Evolutionary conservation across 1,140 invertebrate genomes (phyloP).

Genomic region (Pinna nobilis): DNA sequence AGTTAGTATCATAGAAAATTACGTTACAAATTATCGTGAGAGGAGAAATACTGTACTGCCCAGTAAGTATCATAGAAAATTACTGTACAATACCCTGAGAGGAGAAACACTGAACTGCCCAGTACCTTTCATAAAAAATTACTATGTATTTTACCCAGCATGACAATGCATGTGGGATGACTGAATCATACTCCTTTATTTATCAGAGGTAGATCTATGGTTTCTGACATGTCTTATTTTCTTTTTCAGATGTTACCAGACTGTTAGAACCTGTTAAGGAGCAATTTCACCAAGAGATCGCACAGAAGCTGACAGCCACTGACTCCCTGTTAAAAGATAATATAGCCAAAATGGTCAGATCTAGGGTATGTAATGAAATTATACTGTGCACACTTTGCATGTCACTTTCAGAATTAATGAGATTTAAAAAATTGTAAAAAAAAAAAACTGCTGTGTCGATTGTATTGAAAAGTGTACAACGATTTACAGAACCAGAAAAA

Average conservation of each 20-base stretch:
- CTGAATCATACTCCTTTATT: too few species aligned
- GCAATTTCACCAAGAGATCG: constrained; percentile 82
- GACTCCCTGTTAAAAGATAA: constrained; percentile 86
- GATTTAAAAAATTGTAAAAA: not conserved
- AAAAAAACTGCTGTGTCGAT: not conserved
- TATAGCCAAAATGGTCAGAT: constrained; percentile 84
- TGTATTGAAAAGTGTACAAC: not conserved
- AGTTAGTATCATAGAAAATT: too few species aligned
- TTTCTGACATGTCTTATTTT: not conserved
- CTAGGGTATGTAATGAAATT: constrained; percentile 78
- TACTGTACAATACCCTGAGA: too few species aligned
- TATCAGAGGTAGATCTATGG: not conserved
- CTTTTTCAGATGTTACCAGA: constrained; percentile 67
- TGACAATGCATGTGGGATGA: too few species aligned
- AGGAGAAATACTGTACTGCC: constrained; percentile 62
- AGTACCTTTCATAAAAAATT: too few species aligned
- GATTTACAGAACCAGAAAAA: too few species aligned
- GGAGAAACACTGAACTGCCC: constrained; percentile 61
- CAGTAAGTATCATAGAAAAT: too few species aligned
- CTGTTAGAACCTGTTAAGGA: constrained; percentile 81
- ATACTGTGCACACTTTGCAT: not conserved
- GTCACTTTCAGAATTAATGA: not conserved
- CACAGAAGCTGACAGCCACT: constrained; percentile 82
- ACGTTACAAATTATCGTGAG: too few species aligned
- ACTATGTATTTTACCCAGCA: too few species aligned